Percentiles rank a stretch among this genome's conserved stretches.
Conservation (phyloP, 2,888 invertebrate species). For the Acrobasis repandana region DNA sequence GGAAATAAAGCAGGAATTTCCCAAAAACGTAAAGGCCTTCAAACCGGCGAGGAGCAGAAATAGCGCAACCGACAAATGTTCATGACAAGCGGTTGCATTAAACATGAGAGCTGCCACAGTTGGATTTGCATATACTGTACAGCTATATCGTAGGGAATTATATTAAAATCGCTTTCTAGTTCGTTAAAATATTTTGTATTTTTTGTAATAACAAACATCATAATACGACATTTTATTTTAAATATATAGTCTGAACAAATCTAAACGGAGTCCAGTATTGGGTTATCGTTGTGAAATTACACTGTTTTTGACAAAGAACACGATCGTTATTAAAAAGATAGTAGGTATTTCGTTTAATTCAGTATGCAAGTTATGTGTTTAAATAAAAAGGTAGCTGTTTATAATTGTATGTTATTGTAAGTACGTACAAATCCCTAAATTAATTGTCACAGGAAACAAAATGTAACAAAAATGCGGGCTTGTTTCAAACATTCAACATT, state of each 20-base stretch:
- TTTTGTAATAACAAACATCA: too few relatives aligned
- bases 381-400: too few relatives aligned
- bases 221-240: too few relatives aligned
- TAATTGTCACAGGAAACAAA: background rate
- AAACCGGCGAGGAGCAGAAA: constrained; percentile 47
- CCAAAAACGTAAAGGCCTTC: background rate
- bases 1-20: background rate
- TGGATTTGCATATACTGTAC: constrained; percentile 64
- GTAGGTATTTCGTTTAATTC: too few relatives aligned
- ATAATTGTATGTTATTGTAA: background rate
- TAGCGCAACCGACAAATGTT: constrained; percentile 78
- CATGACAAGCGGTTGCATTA: constrained; percentile 76
- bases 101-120: constrained; percentile 73
- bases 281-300: too few relatives aligned
- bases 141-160: constrained; percentile 31
- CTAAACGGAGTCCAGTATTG: too few relatives aligned
- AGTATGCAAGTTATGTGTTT: too few relatives aligned
- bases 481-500: background rate
- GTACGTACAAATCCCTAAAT: background rate
- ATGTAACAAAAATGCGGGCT: constrained; percentile 4
- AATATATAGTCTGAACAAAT: too few relatives aligned
- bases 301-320: too few relatives aligned
- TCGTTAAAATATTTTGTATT: constrained; percentile 27
- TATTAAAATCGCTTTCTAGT: constrained; percentile 44
- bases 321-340: too few relatives aligned